Evolutionary conservation across 1,140 invertebrate species (phyloP), one percentile per base, ranked within the genome.

Genomic region (Dolichoris vasculosae): DNA sequence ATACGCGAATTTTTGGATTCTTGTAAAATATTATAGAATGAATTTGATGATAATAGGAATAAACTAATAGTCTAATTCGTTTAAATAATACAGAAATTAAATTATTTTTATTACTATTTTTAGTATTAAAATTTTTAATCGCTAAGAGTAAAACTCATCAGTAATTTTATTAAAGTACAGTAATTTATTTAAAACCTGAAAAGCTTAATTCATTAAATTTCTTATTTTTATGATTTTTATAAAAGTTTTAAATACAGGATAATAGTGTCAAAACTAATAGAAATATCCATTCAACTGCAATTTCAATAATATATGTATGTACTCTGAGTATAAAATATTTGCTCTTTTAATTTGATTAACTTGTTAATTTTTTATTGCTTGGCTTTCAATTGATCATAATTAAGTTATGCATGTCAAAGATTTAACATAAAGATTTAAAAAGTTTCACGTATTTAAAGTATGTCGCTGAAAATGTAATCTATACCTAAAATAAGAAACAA

Each of bases 381-480:
- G 46, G 30, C 23, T 84, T 30, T 83, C 20, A 78, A 73, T 88
- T 89, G 79, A 81, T 89, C 86, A 59, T 88, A 88, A 64, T 26
- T 86, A 85, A 90, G 87, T 89, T 87, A 89, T 88, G 86, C 88
- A 80, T 89, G 87, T 89, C 90, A 86, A 87, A 90, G 86, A 85
- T 90, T 84, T 88, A 89, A 89, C 88, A 8, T 51, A 82, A n/a
- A n/a, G 35, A 90, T 83, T 89, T 88, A 90, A 88, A 69, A 90
- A 89, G 86, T 88, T 86, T 88, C 86, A 90, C 85, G 86, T 83
- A 76, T 80, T 88, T 86, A 9, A 85, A 87, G 87, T 86, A 81
- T 90, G 89, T 90, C 92, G 91, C 80, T 92, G 91, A 91, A 93
- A 92, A 93, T 93, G 91, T 91, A 93, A 92, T 90, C 83, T 80